These are phyloP conservation scores for Phanerotoma sp. DNA, from an alignment of 2,888 invertebrate genomes.

Conservation along the genomic window DNA sequence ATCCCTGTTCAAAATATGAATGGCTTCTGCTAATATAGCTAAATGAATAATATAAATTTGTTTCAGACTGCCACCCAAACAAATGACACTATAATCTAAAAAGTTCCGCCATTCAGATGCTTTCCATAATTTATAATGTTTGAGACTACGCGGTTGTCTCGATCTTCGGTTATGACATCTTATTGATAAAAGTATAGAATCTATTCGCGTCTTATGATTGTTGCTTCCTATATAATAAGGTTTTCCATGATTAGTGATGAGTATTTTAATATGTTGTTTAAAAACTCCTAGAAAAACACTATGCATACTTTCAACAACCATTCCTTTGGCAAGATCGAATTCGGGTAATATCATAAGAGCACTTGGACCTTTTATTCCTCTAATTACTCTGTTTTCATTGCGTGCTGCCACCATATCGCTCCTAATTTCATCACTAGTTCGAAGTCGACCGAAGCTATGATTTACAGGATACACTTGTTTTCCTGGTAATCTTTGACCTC, in stretches of 20 bases:
- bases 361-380: not conserved
- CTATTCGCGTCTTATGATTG: too few relatives aligned
- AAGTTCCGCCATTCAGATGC: too few relatives aligned
- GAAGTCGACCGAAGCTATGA: not conserved
- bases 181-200: too few relatives aligned
- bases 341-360: not conserved
- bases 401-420: not conserved
- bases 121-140: too few relatives aligned
- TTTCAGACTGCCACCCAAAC: too few relatives aligned
- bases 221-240: not conserved
- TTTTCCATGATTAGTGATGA: not conserved
- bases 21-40: too few relatives aligned
- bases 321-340: constrained; percentile 8
- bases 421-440: not conserved
- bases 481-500: not conserved
- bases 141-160: too few relatives aligned
- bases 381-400: not conserved
- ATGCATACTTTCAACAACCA: constrained; percentile 19
- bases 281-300: not conserved
- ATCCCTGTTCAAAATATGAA: too few relatives aligned
- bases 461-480: not conserved
- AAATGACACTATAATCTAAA: too few relatives aligned
- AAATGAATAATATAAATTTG: too few relatives aligned
- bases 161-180: too few relatives aligned
- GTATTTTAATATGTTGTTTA: not conserved